Conservation (phyloP, 2,888 invertebrate species). For the Xestia c-nigrum region DNA sequence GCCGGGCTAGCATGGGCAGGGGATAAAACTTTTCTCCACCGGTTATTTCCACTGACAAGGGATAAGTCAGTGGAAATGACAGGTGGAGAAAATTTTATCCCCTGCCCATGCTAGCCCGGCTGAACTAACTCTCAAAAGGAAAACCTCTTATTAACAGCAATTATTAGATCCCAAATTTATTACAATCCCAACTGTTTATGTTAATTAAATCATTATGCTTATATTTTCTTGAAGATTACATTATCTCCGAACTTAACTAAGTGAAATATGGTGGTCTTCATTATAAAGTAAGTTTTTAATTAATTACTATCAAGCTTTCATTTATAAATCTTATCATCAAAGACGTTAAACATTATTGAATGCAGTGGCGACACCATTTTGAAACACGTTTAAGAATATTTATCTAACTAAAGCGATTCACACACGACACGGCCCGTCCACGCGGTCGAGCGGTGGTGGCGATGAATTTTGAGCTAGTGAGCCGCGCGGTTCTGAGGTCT, state of each 20-base stretch:
- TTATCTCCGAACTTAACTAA: conserved; percentile 14
- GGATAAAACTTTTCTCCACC: no score
- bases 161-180: conserved; percentile 2
- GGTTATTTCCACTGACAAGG: no score
- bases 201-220: conserved; percentile 24
- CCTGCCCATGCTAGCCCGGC: no score
- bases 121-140: no score
- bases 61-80: no score
- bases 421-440: no score
- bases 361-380: conserved; percentile 16
- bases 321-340: conserved; percentile 6
- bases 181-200: conserved; percentile 13
- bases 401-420: background rate
- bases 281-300: conserved; percentile 12
- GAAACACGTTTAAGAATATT: conserved; percentile 3
- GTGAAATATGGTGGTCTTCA: background rate
- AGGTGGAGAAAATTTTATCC: no score
- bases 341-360: conserved; percentile 1
- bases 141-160: background rate
- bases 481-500: no score
- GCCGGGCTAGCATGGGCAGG: no score
- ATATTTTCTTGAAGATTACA: background rate
- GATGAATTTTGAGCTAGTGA: no score
- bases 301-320: background rate
- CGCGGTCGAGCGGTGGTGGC: no score